phyloP scores from a whole-genome alignment of 2,113 vertebrate species.

The Alaudala cheleensis region DNA sequence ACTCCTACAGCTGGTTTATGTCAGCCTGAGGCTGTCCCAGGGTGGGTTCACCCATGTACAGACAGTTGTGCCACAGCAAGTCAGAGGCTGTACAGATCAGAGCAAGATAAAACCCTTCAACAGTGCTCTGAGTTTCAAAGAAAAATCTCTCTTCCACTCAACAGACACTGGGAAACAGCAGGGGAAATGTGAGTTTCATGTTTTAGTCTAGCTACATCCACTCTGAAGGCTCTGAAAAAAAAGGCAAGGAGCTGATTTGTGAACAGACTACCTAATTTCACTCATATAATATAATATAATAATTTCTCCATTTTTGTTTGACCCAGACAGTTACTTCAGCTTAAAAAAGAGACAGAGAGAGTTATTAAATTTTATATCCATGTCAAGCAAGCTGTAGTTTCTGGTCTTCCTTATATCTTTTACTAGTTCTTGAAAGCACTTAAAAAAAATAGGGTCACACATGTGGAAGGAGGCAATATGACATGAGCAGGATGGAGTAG shows the following conservation, averaged over 20 bases:
- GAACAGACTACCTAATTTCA: neutral
- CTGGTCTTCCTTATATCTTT: neutral
- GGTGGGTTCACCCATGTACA: neutral
- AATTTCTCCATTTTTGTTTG: neutral
- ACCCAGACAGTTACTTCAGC: neutral
- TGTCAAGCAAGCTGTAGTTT: neutral
- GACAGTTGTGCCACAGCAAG: neutral
- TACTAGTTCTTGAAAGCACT: neutral
- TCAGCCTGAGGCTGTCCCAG: neutral
- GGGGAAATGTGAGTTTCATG: neutral
- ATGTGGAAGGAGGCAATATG: neutral
- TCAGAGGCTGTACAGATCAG: neutral
- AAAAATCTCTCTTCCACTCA: neutral
- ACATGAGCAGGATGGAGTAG: neutral
- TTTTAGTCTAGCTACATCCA: neutral
- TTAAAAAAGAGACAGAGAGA: neutral
- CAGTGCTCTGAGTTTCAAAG: neutral
- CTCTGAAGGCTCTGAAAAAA: neutral
- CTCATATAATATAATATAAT: neutral
- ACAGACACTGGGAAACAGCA: neutral
- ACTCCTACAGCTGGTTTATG: neutral
- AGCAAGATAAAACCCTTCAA: neutral
- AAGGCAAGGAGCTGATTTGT: neutral
- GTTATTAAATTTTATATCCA: neutral
- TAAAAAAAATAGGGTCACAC: neutral